Base-by-base conservation (phyloP, 2,888 invertebrate species). In the Netelia fuscicornis region DNA sequence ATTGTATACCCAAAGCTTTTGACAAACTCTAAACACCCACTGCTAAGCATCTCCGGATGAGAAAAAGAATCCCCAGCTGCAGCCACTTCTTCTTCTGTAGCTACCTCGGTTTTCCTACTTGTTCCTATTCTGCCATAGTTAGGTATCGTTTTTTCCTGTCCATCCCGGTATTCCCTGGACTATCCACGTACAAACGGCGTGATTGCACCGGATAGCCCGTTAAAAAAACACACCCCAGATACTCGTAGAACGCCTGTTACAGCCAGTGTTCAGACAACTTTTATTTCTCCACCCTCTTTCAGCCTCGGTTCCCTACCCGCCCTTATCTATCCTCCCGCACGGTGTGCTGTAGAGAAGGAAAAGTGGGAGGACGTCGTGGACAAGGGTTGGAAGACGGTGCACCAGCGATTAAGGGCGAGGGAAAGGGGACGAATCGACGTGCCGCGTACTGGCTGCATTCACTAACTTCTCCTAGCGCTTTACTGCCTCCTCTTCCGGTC, bases 181-280 rank as follows among this genome's bases (percentile, higher is more conserved):
- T 81, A 62, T 77, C 52, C 56, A 70, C 81, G 86, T 84, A 83
- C 87, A 87, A 89, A 89, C 89, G 88, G 83, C 86, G 86, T 85
- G 86, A 88, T 88, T 88, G 85, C 86, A 68, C 79, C 78, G 84
- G 89, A 91, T 90, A 90, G 88, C 84, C 23, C 64, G 72, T 87
- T 87, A 89, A 90, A 89, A 91, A 91, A 90, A 90, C 88, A 88
- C 85, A 87, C 85, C 81, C 88, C 78, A 71, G 87, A 89, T 88
- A 87, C 87, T 88, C 87, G 88, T 88, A 80, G 87, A 87, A 87
- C 88, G 86, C 84, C 87, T 79, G 81, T 83, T 86, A 83, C 80
- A 72, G 80, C 84, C 72, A 78, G 42, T 77, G 80, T 83, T 67
- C 89, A 83, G 89, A 84, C 90, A 91, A 90, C 90, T 91, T 91